phyloP scores from a whole-genome alignment of 2,888 invertebrate genomes.

The Amblyjoppa proteus region DNA sequence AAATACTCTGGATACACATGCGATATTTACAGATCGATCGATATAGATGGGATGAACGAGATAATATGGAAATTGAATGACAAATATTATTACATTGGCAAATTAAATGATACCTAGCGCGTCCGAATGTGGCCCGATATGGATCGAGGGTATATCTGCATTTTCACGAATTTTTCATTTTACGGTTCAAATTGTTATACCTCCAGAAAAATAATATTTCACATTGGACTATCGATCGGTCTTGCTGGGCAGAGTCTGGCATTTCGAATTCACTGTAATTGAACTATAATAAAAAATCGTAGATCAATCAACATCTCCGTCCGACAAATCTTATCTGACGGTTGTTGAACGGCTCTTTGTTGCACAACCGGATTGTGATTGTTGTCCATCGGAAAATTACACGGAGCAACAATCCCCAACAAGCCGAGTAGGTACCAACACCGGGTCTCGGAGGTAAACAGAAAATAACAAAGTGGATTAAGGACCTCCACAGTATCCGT shows the following conservation, averaged over 20 bases:
- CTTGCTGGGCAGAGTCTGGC: neutral
- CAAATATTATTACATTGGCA: neutral
- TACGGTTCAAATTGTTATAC: neutral
- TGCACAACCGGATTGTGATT: neutral
- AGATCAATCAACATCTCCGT: neutral
- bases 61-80: neutral
- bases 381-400: neutral
- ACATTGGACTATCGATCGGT: neutral
- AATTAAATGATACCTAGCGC: neutral
- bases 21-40: neutral
- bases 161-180: neutral
- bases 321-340: no score
- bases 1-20: neutral
- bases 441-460: neutral
- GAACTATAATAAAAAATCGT: neutral
- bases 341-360: neutral
- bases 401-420: neutral
- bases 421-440: neutral
- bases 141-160: neutral
- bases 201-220: neutral
- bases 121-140: neutral
- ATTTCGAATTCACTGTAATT: neutral
- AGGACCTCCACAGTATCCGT: neutral
- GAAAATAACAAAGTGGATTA: slow-evolving; percentile 4
- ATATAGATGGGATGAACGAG: no score